Base-by-base conservation (phyloP, 2,797 vertebrate genomes). In the Atherinosoma microstoma region DNA sequence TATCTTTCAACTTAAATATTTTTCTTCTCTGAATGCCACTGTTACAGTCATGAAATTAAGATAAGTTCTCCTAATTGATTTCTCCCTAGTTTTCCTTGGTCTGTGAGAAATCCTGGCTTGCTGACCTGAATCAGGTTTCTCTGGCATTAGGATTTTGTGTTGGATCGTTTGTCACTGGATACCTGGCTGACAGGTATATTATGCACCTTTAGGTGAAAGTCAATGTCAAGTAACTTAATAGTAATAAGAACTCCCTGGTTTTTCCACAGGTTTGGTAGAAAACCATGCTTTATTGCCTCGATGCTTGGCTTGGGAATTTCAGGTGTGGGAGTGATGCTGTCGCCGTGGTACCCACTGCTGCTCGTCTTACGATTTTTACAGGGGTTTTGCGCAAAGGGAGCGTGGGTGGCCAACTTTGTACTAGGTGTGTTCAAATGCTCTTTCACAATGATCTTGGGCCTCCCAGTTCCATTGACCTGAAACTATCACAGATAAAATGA, bases 321-420 rank as follows among this genome's bases (percentile, higher is more conserved):
- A 6, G 80, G 83, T 30, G 10, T 80, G 0, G 71, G 64, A 15
- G 65, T 69, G 29, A 60, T 67, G 71, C 58, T 85, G 74, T 80
- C 70, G 0, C 80, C 80, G 18, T 82, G 74, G 79, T 80, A 85
- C 68, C 40, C 68, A 2, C 58, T 80, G 58, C 70, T 85, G 35
- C 83, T 80, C 0, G 8, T 8, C 6, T 78, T 78, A 32, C 34
- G 68, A 20, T 82, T 80, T 51, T 40, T 73, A 8, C 84, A 82
- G 45, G 83, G 83, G 0, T 85, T 79, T 64, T 82, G 58, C 2
- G 74, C 61, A 65, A 85, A 82, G 45, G 76, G 76, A 60, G 70
- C 76, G 0, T 79, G 76, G 70, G 36, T 53, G 0, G 70, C 76
- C 3, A 38, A 2, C 22, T 85, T 74, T 13, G 73, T 79, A 4